Percentiles rank a stretch among this genome's conserved stretches.
These are phyloP conservation scores for Squalus acanthias DNA, from an alignment of 2,797 vertebrate species.

Conservation along the genomic window DNA sequence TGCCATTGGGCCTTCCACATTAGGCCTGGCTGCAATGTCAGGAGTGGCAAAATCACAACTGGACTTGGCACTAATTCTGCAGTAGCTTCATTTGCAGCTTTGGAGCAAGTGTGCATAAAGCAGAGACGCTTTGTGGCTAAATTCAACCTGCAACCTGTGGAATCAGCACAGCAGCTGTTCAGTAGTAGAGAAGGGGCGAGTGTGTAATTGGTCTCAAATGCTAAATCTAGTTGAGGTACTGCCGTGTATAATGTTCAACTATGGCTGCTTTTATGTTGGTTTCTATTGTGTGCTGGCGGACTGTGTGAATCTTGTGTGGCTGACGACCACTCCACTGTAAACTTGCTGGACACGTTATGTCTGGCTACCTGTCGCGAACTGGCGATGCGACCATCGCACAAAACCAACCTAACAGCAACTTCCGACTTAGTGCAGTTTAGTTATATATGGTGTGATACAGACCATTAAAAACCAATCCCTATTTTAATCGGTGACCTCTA, in stretches of 20 bases:
- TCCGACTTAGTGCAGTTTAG: neutral
- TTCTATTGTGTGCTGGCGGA: neutral
- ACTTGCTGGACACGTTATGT: neutral
- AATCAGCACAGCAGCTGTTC: neutral
- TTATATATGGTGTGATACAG: neutral
- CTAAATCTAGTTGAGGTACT: neutral
- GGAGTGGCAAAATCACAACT: neutral
- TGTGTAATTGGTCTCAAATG: neutral
- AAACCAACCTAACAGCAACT: neutral
- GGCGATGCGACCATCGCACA: neutral
- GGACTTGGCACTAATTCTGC: neutral
- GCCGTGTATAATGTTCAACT: neutral
- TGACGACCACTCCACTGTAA: neutral
- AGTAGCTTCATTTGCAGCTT: neutral
- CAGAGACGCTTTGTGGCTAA: neutral
- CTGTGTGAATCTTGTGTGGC: neutral
- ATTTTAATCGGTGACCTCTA: neutral
- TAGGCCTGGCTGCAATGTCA: neutral
- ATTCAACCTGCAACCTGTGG: neutral
- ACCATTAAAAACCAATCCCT: neutral
- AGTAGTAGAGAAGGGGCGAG: neutral
- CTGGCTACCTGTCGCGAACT: neutral
- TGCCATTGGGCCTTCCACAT: neutral
- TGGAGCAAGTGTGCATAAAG: neutral
- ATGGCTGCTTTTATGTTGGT: neutral